These are phyloP conservation scores for Periophthalmus magnuspinnatus DNA, from an alignment of 2,797 vertebrate genomes.

Conservation along the genomic window DNA sequence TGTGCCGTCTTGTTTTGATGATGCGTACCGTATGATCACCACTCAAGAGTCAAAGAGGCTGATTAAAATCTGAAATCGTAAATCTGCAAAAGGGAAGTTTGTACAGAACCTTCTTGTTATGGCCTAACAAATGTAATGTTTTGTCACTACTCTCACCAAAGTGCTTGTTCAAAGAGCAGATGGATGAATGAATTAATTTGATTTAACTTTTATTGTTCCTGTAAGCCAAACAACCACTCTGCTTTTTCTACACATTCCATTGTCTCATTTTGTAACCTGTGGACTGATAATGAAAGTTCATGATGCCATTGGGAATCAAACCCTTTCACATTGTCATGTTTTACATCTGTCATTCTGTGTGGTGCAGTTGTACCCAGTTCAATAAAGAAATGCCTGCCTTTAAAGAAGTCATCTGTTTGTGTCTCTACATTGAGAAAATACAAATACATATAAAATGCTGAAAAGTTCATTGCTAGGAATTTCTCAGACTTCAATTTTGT, in stretches of 20 bases:
- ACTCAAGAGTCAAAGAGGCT: constrained; percentile 31
- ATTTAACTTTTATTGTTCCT: constrained; percentile 73
- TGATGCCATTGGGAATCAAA: constrained; percentile 64
- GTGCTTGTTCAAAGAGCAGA: constrained; percentile 79
- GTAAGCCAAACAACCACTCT: constrained; percentile 78
- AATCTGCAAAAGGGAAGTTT: constrained; percentile 77
- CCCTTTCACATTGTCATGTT: constrained; percentile 75
- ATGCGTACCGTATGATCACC: constrained; percentile 35
- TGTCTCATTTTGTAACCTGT: constrained; percentile 71
- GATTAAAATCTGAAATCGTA: constrained; percentile 74
- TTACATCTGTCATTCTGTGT: constrained; percentile 77
- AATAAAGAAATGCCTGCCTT: constrained; percentile 83
- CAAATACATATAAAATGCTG: constrained; percentile 15
- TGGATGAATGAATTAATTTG: constrained; percentile 56
- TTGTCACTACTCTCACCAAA: constrained; percentile 81
- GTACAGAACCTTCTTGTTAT: constrained; percentile 50
- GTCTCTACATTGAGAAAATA: constrained; percentile 28
- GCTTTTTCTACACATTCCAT: constrained; percentile 73
- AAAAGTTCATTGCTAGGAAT: not conserved
- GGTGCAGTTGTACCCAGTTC: constrained; percentile 79
- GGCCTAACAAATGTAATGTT: constrained; percentile 67
- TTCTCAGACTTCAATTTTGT: not conserved
- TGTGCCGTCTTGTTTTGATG: constrained; percentile 32
- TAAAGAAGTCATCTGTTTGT: constrained; percentile 72
- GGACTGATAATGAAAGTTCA: constrained; percentile 78